Base-by-base conservation (phyloP, 2,797 vertebrate species). In the Xenentodon cancila region DNA sequence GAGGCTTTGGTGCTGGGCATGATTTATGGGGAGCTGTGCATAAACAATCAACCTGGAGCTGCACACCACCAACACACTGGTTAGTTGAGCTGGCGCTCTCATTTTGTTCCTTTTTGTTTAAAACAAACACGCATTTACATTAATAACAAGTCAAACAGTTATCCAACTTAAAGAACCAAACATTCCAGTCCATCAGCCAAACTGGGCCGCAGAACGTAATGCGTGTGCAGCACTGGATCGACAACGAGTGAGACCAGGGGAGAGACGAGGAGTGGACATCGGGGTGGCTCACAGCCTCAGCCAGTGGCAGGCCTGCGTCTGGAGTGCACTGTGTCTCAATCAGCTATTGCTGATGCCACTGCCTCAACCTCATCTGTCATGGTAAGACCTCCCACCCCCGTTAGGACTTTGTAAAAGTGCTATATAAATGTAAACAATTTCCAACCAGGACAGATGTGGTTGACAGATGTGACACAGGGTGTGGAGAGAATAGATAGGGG, bases 291-390 rank as follows among this genome's bases (percentile, higher is more conserved):
- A 99, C 68, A 43, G 87, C 77, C 93, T 95, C 75, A 95, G 96
- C 90, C 97, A 99, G 72, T 99, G 98, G 98, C 96, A 98, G 81
- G 93, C 95, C 81, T 99, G 96, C 74, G 88, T 99, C 71, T 95
- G 94, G 93, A 94, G 93, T 67, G 91, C 89, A n/a, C 44, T 95
- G 58, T 93, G 93, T 73, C 94, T 99, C 59, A 98, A 98, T 85
- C 95, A 97, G 82, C 89, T 99, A 5, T 85, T 99, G 20, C 84
- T 92, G 68, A 74, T 75, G 25, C 96, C 96, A 1, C 83, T 98
- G 37, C 78, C 88, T 18, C 94, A 95, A 63, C 95, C 95, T 53
- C 88, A 93, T 56, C 77, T 96, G 17, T 88, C 93, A 65, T 90
- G 94, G 98, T 98, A 94, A 51, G 59, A 47, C 1, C 15, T 8